Percentiles rank a stretch among this genome's conserved stretches.
phyloP scores from a whole-genome alignment of 2,797 vertebrate species.

The Amphiprion clarkii region DNA sequence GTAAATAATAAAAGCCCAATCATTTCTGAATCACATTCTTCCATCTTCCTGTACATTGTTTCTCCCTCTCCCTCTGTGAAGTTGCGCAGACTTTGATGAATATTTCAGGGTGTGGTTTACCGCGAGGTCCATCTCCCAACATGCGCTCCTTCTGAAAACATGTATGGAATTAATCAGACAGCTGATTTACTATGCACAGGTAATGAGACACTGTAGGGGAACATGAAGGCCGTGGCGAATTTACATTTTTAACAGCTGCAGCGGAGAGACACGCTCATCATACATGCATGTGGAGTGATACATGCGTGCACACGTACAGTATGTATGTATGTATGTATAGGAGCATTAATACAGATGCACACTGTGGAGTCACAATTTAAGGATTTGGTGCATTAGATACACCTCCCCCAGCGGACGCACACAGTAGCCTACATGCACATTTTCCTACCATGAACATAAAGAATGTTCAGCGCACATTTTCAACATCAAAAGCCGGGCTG shows the following conservation, averaged over 20 bases:
- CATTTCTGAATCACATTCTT: neutral
- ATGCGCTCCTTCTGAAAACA: conserved; percentile 38
- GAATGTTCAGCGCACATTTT: conserved; percentile 50
- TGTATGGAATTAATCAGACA: conserved; percentile 52
- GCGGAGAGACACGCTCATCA: conserved; percentile 29
- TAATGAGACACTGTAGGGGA: conserved; percentile 46
- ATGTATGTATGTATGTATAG: neutral
- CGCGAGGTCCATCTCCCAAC: neutral
- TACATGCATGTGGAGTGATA: conserved; percentile 43
- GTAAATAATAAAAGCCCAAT: no score
- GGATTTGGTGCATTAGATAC: conserved; percentile 33
- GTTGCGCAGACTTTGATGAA: conserved; percentile 46
- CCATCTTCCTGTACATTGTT: conserved; percentile 10
- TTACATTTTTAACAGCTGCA: conserved; percentile 64
- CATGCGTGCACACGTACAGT: conserved; percentile 3
- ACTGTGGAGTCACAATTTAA: conserved; percentile 50
- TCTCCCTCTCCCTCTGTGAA: neutral
- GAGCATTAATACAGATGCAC: conserved; percentile 33
- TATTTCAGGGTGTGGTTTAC: conserved; percentile 54
- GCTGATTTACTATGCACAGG: conserved; percentile 63
- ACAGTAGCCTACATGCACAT: neutral
- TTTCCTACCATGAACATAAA: conserved; percentile 27
- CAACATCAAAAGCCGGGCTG: conserved; percentile 59
- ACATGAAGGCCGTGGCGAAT: conserved; percentile 34
- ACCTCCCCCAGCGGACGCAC: conserved; percentile 37